Base-by-base conservation (phyloP, 2,888 invertebrate genomes). In the Cylloceria caligata region DNA sequence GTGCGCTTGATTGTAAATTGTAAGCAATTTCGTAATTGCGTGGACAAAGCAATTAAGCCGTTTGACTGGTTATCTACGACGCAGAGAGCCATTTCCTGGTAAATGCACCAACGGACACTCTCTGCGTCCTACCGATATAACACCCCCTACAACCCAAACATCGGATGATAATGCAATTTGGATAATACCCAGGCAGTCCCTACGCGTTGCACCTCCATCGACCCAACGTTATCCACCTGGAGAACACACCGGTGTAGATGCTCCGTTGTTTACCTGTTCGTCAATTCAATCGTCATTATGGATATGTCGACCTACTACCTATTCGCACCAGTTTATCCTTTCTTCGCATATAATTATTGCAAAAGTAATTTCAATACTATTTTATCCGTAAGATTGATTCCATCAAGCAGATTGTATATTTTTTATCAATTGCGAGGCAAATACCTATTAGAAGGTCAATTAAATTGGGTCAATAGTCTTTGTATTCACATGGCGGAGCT, bases 11-110 rank as follows among this genome's bases (percentile, higher is more conserved):
- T 90, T 90, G 91, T 89, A 89, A 90, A 91, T 90, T 89, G 90
- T 89, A 89, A 91, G 90, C 91, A 91, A 90, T 90, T 90, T 89
- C 88, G 89, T 90, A 90, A 90, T 90, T 90, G 90, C 89, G 87
- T 89, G 88, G 88, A 90, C 89, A 89, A 90, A 90, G 90, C 90
- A 90, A 91, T 90, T 90, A 90, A 88, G 88, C 88, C 90, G 90
- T 89, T 90, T 88, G 88, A 89, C 89, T 87, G 88, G 87, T 86
- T 88, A 85, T 87, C 86, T 85, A 85, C 85, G 85, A 82, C 78
- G 85, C 79, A 81, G 86, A 84, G 87, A 81, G 84, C 81, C 27
- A 73, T 74, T 80, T 82, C 82, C 68, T 69, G 86, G 86, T 86
- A 88, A 89, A 90, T 88, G 88, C 84, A 86, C 49, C 62, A 36